phyloP scores from a whole-genome alignment of 2,113 vertebrate genomes.

The Neolamprologus caudopunctatus region DNA sequence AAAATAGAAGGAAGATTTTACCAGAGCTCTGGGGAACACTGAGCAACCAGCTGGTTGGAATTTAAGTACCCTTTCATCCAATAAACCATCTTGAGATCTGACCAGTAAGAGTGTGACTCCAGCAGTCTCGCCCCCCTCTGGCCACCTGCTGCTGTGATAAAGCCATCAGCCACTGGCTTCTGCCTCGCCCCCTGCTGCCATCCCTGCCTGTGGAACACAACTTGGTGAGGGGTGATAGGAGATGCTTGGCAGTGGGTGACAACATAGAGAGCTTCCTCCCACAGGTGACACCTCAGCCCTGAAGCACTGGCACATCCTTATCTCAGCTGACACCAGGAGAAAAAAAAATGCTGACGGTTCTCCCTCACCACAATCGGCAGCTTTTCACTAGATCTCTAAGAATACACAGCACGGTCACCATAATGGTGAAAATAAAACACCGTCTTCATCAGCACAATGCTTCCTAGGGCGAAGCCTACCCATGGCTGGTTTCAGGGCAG shows the following conservation, averaged over 20 bases:
- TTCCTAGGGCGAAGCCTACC: background rate
- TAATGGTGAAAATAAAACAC: background rate
- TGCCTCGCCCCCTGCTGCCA: background rate
- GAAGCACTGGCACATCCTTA: constrained; percentile 18
- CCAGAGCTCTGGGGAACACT: background rate
- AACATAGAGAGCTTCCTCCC: constrained; percentile 3
- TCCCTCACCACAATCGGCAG: background rate
- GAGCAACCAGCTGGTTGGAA: background rate
- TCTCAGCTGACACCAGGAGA: background rate
- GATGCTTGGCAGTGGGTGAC: constrained; percentile 25
- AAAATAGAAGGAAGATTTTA: background rate
- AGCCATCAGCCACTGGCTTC: constrained; percentile 11
- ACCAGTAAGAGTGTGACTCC: background rate
- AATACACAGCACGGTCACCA: background rate
- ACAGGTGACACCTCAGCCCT: constrained; percentile 20
- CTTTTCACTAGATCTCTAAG: background rate
- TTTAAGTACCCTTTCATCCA: background rate
- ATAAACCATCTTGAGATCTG: background rate
- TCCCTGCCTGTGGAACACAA: background rate
- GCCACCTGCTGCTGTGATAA: constrained; percentile 28
- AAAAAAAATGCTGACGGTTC: background rate
- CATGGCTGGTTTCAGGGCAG: background rate
- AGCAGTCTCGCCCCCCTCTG: background rate
- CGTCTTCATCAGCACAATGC: background rate
- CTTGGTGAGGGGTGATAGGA: constrained; percentile 3